These are phyloP conservation scores for Atherinomorus stipes DNA, from an alignment of 2,113 vertebrate genomes.

Conservation along the genomic window DNA sequence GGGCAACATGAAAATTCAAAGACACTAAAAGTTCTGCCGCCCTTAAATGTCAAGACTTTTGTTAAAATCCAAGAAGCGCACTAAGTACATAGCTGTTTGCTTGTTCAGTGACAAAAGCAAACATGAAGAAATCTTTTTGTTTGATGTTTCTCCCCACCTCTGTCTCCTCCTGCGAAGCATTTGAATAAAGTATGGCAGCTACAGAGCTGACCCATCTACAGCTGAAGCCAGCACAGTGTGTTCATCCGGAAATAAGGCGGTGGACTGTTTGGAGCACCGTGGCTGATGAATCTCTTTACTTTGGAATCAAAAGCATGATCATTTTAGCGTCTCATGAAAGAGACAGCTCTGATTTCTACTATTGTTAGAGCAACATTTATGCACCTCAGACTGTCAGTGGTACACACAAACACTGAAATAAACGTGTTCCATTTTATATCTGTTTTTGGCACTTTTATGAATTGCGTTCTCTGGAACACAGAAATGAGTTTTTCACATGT, in stretches of 20 bases:
- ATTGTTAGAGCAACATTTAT: neutral
- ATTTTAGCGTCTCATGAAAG: neutral
- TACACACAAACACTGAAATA: neutral
- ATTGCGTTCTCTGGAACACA: neutral
- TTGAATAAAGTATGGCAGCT: conserved; percentile 31
- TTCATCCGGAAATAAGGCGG: conserved; percentile 27
- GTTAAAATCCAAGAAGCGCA: conserved; percentile 25
- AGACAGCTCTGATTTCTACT: neutral
- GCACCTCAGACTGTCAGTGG: neutral
- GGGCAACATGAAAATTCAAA: conserved; percentile 13
- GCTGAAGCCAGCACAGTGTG: conserved; percentile 20
- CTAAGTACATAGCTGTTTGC: conserved; percentile 35
- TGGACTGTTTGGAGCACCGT: neutral
- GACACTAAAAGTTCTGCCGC: neutral
- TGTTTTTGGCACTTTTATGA: neutral
- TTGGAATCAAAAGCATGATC: neutral
- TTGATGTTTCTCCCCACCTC: conserved; percentile 36
- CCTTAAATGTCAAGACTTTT: conserved; percentile 32
- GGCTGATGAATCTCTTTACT: conserved; percentile 13
- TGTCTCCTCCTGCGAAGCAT: conserved; percentile 40
- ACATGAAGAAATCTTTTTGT: conserved; percentile 39
- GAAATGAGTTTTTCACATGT: neutral
- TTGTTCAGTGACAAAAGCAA: conserved; percentile 42
- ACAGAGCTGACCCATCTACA: conserved; percentile 42
- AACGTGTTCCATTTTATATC: neutral